These are phyloP conservation scores for Escarpia spicata DNA, from an alignment of 2,888 invertebrate genomes.

Conservation along the genomic window DNA sequence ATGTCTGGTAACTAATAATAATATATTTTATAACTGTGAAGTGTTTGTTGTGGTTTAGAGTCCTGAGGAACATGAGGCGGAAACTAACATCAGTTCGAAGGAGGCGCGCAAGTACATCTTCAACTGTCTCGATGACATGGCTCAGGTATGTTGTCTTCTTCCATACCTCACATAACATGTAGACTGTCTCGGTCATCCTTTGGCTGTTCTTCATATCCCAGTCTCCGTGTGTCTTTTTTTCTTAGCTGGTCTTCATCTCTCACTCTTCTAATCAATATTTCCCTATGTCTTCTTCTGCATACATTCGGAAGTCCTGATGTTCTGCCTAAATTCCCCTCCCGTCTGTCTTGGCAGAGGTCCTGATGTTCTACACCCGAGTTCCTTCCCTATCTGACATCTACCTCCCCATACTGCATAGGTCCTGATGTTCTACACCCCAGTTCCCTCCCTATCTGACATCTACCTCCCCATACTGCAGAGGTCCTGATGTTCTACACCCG, in stretches of 20 bases:
- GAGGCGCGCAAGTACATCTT: conserved; percentile 99
- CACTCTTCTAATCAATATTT: neutral
- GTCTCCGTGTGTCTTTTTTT: neutral
- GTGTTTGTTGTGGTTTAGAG: conserved; percentile 71
- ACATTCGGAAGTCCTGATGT: neutral
- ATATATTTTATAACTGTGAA: too few relatives aligned
- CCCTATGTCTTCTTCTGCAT: neutral
- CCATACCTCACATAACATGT: neutral
- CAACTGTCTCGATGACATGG: conserved; percentile 97
- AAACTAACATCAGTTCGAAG: conserved; percentile 97
- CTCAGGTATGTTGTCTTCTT: conserved; percentile 56
- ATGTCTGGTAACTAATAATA: too few relatives aligned
- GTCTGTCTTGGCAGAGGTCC: too few relatives aligned
- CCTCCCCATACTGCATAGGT: neutral
- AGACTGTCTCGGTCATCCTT: neutral
- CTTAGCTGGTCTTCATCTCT: neutral
- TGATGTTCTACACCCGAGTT: neutral
- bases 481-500: neutral
- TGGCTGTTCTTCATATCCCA: neutral
- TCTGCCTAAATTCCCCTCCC: too few relatives aligned
- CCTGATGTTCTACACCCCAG: too few relatives aligned
- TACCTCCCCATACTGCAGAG: too few relatives aligned
- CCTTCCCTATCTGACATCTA: neutral
- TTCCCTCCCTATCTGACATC: too few relatives aligned
- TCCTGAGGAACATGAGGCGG: conserved; percentile 97